Evolutionary conservation across 2,113 vertebrate genomes (phyloP).

Genomic region (Podarcis raffonei): DNA sequence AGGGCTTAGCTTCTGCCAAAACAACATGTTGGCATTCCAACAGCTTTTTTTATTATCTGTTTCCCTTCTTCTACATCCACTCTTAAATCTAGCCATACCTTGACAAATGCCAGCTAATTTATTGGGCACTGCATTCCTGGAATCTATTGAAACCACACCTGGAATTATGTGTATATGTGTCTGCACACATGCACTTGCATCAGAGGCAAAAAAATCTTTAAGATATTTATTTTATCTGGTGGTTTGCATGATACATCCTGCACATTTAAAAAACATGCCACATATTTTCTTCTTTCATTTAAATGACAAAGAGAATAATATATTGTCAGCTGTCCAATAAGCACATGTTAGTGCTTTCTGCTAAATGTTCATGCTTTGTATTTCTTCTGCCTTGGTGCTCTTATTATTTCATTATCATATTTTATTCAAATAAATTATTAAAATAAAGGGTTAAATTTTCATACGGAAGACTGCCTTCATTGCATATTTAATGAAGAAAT

Average conservation of each 20-base stretch:
- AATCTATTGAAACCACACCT: neutral
- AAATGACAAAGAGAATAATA: conserved; percentile 61
- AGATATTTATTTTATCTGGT: conserved; percentile 37
- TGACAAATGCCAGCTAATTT: conserved; percentile 11
- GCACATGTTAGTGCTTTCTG: conserved; percentile 39
- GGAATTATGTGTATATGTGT: neutral
- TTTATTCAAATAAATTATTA: conserved; percentile 30
- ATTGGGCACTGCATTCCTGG: neutral
- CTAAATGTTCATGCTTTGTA: conserved; percentile 42
- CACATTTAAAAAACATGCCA: conserved; percentile 54
- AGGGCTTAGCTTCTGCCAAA: neutral
- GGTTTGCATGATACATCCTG: neutral
- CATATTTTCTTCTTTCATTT: conserved; percentile 57
- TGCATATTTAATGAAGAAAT: conserved; percentile 23
- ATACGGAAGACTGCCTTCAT: conserved; percentile 1
- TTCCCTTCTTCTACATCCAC: conserved; percentile 3
- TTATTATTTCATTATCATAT: conserved; percentile 51
- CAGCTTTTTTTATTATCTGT: neutral
- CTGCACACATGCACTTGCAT: neutral
- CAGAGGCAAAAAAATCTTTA: conserved; percentile 22
- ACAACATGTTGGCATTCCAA: conserved; percentile 18
- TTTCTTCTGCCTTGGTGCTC: conserved; percentile 47
- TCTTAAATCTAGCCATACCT: conserved; percentile 17
- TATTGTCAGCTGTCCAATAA: conserved; percentile 62
- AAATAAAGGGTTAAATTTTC: conserved; percentile 34